These are phyloP conservation scores for Formica exsecta DNA, from an alignment of 1,140 invertebrate genomes.

Conservation along the genomic window DNA sequence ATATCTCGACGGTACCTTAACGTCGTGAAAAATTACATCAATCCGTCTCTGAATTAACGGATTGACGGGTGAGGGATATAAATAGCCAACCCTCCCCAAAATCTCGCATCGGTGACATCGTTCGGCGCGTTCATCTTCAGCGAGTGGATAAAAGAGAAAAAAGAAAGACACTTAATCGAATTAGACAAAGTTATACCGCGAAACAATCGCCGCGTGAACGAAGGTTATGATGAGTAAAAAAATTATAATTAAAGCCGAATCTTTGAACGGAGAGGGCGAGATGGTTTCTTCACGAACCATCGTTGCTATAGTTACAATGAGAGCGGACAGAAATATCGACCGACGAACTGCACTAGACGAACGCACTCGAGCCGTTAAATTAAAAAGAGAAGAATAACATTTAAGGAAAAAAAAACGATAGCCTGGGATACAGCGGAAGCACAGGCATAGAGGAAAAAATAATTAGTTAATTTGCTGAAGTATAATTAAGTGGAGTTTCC, in stretches of 20 bases:
- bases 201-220: slow-evolving; percentile 37
- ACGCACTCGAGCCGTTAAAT: slow-evolving; percentile 73
- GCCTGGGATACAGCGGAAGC: slow-evolving; percentile 9
- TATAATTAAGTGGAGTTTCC: slow-evolving; percentile 73
- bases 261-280: slow-evolving; percentile 69
- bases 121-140: slow-evolving; percentile 31
- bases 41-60: slow-evolving; percentile 45
- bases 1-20: slow-evolving; percentile 50
- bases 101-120: slow-evolving; percentile 30
- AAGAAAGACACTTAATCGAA: slow-evolving; percentile 53
- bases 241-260: slow-evolving; percentile 81
- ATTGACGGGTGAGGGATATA: slow-evolving; percentile 48
- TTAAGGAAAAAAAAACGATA: slow-evolving; percentile 31
- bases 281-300: slow-evolving; percentile 76
- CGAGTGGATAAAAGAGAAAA: slow-evolving; percentile 18
- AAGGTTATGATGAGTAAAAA: slow-evolving; percentile 62
- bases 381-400: slow-evolving; percentile 64
- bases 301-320: slow-evolving; percentile 83
- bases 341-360: slow-evolving; percentile 76
- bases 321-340: slow-evolving; percentile 81
- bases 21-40: slow-evolving; percentile 49
- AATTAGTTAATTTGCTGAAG: slow-evolving; percentile 77
- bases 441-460: slow-evolving; percentile 60
- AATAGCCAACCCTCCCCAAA: slow-evolving; percentile 36
- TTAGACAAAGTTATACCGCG: slow-evolving; percentile 65